Conservation (phyloP, 2,113 vertebrate genomes). For the Xiphias gladius region DNA sequence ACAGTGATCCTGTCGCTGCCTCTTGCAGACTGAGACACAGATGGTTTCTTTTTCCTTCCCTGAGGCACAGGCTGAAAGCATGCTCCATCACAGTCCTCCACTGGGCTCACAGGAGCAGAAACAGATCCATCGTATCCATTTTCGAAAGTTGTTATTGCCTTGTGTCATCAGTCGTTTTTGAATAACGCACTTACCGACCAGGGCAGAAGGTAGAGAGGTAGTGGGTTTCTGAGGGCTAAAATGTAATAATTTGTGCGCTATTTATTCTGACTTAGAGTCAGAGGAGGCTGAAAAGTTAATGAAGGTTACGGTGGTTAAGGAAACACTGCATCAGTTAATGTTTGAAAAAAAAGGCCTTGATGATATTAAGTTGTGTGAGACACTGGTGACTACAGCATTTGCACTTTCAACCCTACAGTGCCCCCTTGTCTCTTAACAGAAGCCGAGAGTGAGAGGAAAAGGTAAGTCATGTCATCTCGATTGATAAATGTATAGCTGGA, state of each 20-base stretch:
- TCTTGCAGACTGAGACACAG: constrained; percentile 60
- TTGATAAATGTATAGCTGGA: not conserved
- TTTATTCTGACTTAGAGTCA: not conserved
- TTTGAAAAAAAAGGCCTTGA: not conserved
- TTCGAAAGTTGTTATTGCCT: constrained; percentile 23
- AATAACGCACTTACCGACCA: constrained; percentile 19
- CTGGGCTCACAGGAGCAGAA: constrained; percentile 41
- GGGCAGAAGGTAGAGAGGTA: constrained; percentile 20
- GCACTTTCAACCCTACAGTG: not conserved
- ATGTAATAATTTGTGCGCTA: not conserved
- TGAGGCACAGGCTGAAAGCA: constrained; percentile 59
- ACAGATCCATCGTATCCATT: constrained; percentile 27
- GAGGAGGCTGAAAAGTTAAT: constrained; percentile 18
- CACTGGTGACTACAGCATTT: not conserved
- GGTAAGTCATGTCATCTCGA: constrained; percentile 3
- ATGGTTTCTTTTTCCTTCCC: constrained; percentile 66
- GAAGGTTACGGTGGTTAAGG: not conserved
- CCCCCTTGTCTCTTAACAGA: not conserved
- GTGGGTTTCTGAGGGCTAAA: not conserved
- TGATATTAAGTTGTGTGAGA: not conserved
- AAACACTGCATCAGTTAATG: not conserved
- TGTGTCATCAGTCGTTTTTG: constrained; percentile 7
- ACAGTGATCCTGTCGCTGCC: constrained; percentile 33
- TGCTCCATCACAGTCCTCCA: constrained; percentile 51
- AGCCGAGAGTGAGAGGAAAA: not conserved